phyloP scores from a whole-genome alignment of 2,888 invertebrate species.

The Scrobipalpa costella region DNA sequence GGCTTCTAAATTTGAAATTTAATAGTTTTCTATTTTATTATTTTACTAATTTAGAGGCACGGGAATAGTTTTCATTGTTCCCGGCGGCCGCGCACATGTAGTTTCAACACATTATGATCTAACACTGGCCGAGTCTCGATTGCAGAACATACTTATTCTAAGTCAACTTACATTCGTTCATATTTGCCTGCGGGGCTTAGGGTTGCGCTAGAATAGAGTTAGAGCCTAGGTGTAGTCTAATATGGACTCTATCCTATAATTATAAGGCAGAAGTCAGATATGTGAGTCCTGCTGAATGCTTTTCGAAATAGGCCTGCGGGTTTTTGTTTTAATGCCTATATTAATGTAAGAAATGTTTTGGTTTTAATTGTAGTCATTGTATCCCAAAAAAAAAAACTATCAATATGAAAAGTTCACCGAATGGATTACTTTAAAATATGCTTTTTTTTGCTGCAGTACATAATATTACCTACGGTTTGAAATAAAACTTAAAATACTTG shows the following conservation, averaged over 20 bases:
- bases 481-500: too few species aligned
- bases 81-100: conserved; percentile 73
- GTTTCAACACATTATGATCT: conserved; percentile 81
- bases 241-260: conserved; percentile 26
- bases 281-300: conserved; percentile 35
- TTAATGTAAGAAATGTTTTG: neutral
- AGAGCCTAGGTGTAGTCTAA: conserved; percentile 23
- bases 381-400: too few species aligned
- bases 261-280: neutral
- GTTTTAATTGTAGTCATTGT: neutral
- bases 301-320: conserved; percentile 19
- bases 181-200: conserved; percentile 80
- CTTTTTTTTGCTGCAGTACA: too few species aligned
- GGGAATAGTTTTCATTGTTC: conserved; percentile 70
- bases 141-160: conserved; percentile 82
- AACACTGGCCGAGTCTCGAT: conserved; percentile 79
- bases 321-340: neutral
- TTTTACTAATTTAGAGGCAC: conserved; percentile 48
- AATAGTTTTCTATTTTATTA: conserved; percentile 32
- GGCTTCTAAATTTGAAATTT: conserved; percentile 35
- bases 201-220: conserved; percentile 67
- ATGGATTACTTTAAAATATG: too few species aligned
- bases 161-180: conserved; percentile 82
- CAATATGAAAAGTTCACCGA: too few species aligned
- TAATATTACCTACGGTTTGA: too few species aligned